A percentile compares a stretch with the other conserved stretches of the same genome.
Conservation (phyloP, 2,888 invertebrate genomes). For the Cordylochernes scorpioides region DNA sequence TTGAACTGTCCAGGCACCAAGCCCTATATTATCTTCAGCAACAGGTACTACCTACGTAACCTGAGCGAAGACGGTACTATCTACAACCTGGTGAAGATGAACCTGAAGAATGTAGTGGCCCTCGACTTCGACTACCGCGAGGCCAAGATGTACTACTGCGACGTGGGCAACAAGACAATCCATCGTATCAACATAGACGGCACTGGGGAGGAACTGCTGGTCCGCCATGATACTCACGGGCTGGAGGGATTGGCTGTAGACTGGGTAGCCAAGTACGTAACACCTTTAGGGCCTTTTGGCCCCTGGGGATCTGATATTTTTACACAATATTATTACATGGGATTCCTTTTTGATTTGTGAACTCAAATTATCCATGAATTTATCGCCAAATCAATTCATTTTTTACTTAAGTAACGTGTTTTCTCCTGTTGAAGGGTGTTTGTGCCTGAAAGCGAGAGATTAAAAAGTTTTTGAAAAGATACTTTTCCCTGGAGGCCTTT, state of each 20-base stretch:
- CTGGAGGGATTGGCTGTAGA: conserved; percentile 92
- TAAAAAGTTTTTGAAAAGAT: too few species aligned
- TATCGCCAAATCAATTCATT: too few species aligned
- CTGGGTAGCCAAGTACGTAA: conserved; percentile 43
- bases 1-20: too few species aligned
- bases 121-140: conserved; percentile 68
- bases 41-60: conserved; percentile 88
- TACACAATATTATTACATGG: too few species aligned
- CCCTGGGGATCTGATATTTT: too few species aligned
- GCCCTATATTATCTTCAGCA: conserved; percentile 79
- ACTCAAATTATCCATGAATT: too few species aligned
- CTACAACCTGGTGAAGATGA: conserved; percentile 69
- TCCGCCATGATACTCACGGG: conserved; percentile 75
- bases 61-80: conserved; percentile 63
- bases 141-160: conserved; percentile 73
- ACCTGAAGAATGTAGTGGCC: conserved; percentile 84
- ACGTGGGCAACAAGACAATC: conserved; percentile 81
- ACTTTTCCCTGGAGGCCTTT: too few species aligned
- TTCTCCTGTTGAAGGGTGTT: too few species aligned
- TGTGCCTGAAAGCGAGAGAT: too few species aligned
- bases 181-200: conserved; percentile 34
- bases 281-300: background rate
- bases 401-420: too few species aligned
- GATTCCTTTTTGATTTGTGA: too few species aligned
- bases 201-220: conserved; percentile 44